A percentile compares a stretch with the other conserved stretches of the same genome.
phyloP scores from a whole-genome alignment of 1,140 invertebrate species.

The Cotesia typhae region DNA sequence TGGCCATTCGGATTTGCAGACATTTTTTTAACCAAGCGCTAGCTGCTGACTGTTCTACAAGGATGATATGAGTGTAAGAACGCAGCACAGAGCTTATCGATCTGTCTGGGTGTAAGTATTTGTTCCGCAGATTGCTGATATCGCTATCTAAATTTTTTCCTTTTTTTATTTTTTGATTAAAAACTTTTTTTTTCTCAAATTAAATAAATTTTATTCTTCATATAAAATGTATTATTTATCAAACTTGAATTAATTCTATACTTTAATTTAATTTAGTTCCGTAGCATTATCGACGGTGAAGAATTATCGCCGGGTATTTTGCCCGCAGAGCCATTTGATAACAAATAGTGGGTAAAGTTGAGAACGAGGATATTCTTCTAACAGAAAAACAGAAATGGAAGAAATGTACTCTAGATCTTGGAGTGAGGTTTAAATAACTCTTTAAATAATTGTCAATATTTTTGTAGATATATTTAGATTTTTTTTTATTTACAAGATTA shows the following conservation, averaged over 20 bases:
- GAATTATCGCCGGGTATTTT: not conserved
- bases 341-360: conserved; percentile 52
- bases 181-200: too few species aligned
- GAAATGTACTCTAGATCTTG: conserved; percentile 28
- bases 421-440: not conserved
- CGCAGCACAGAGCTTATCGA: too few species aligned
- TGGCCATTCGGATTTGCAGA: not conserved
- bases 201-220: too few species aligned
- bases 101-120: too few species aligned
- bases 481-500: too few species aligned
- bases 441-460: not conserved
- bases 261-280: too few species aligned
- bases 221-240: too few species aligned
- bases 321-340: not conserved
- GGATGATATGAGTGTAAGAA: not conserved
- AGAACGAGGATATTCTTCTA: conserved; percentile 53
- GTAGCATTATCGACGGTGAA: not conserved
- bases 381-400: conserved; percentile 44
- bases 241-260: too few species aligned
- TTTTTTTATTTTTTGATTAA: too few species aligned
- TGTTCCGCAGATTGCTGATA: too few species aligned
- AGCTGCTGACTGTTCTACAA: not conserved
- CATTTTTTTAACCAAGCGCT: not conserved
- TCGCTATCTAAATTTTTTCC: too few species aligned
- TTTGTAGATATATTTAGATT: too few species aligned